These are phyloP conservation scores for Synanceia verrucosa DNA, from an alignment of 2,797 vertebrate genomes.

Conservation along the genomic window DNA sequence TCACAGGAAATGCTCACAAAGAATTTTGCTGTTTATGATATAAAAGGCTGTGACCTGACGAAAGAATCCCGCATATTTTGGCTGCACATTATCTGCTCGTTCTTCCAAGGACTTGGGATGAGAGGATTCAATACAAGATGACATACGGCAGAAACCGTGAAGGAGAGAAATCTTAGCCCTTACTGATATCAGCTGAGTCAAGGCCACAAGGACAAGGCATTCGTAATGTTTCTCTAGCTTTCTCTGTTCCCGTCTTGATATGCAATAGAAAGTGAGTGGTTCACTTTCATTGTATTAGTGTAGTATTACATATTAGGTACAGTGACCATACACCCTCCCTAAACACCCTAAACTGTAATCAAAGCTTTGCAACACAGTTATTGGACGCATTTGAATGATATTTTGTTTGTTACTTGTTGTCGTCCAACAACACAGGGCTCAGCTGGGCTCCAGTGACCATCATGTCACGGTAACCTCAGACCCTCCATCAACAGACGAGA, in stretches of 20 bases:
- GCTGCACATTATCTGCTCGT: background rate
- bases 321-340: too few species aligned
- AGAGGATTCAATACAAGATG: background rate
- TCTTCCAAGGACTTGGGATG: background rate
- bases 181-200: background rate
- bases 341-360: background rate
- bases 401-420: background rate
- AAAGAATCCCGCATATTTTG: background rate
- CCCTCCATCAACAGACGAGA: conserved; percentile 36
- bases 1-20: background rate
- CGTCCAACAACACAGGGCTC: conserved; percentile 2
- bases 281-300: too few species aligned
- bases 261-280: background rate
- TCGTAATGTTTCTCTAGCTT: background rate
- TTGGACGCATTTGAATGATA: background rate
- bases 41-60: conserved; percentile 2
- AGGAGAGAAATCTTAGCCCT: background rate
- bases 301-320: too few species aligned
- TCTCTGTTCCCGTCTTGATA: background rate
- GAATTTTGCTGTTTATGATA: background rate
- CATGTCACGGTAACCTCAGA: conserved; percentile 75
- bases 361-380: background rate
- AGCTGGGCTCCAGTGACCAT: conserved; percentile 63
- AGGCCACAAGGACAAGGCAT: background rate
- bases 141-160: background rate